phyloP scores from a whole-genome alignment of 1,140 invertebrate genomes.

The Philotrypesis tridentata region DNA sequence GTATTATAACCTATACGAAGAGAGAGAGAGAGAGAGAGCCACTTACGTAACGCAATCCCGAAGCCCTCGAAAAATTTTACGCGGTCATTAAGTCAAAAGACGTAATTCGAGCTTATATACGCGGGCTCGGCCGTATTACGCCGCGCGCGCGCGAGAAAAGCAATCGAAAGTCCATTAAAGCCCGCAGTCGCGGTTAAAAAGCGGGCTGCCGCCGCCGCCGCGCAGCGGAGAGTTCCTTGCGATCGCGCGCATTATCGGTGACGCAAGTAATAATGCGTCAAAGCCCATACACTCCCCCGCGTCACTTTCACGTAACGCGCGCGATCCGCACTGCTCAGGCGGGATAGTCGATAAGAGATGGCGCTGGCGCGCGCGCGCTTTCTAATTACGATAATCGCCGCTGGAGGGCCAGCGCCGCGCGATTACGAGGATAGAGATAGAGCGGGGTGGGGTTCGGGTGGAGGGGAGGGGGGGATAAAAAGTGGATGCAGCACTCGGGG shows the following conservation, averaged over 20 bases:
- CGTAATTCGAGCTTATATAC: neutral
- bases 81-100: neutral
- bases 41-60: too few species aligned
- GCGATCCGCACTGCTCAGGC: too few species aligned
- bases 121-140: neutral
- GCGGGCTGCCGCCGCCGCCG: too few species aligned
- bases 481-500: neutral
- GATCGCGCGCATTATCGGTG: neutral
- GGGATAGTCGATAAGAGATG: neutral
- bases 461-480: too few species aligned
- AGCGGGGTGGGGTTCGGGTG: too few species aligned
- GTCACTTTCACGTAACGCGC: neutral
- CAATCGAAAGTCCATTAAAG: neutral
- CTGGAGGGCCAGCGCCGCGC: neutral
- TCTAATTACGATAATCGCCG: conserved; percentile 30
- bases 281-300: neutral
- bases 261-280: neutral
- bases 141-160: neutral
- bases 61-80: neutral
- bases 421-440: too few species aligned
- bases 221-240: neutral
- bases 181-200: neutral
- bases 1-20: too few species aligned
- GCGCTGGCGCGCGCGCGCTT: conserved; percentile 22
- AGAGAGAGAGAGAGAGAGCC: too few species aligned